phyloP scores from a whole-genome alignment of 2,888 invertebrate genomes.

The Acronicta psi region DNA sequence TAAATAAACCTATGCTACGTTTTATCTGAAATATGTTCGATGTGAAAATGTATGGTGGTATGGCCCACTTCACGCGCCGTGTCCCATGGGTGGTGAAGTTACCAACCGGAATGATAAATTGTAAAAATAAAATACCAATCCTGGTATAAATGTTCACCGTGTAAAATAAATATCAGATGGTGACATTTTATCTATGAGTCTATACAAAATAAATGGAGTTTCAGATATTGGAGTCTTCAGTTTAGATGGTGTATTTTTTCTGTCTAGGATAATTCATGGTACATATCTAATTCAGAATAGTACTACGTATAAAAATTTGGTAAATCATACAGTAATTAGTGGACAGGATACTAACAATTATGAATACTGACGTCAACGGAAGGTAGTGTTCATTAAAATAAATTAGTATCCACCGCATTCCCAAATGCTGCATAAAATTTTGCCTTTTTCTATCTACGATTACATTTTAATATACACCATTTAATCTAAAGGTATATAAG shows the following conservation, averaged over 20 bases:
- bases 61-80: conserved; percentile 47
- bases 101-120: conserved; percentile 58
- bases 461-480: conserved; percentile 21
- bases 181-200: conserved; percentile 37
- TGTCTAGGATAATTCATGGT: not conserved
- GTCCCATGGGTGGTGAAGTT: conserved; percentile 54
- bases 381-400: conserved; percentile 49
- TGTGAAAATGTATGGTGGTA: conserved; percentile 45
- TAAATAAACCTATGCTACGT: conserved; percentile 38
- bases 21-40: conserved; percentile 50
- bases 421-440: conserved; percentile 33
- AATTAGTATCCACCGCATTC: conserved; percentile 30
- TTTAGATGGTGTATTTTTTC: not conserved
- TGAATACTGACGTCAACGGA: conserved; percentile 58
- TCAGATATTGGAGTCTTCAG: not conserved
- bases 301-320: conserved; percentile 8
- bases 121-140: conserved; percentile 57
- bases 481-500: conserved; percentile 16
- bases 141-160: conserved; percentile 42
- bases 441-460: not conserved
- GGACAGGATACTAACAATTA: conserved; percentile 61
- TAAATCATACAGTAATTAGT: conserved; percentile 50
- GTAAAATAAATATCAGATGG: conserved; percentile 42
- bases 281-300: conserved; percentile 4
- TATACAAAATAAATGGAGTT: conserved; percentile 20